Percentiles rank a stretch among this genome's conserved stretches.
phyloP scores from a whole-genome alignment of 2,113 vertebrate species.

The Noturus placidus region DNA sequence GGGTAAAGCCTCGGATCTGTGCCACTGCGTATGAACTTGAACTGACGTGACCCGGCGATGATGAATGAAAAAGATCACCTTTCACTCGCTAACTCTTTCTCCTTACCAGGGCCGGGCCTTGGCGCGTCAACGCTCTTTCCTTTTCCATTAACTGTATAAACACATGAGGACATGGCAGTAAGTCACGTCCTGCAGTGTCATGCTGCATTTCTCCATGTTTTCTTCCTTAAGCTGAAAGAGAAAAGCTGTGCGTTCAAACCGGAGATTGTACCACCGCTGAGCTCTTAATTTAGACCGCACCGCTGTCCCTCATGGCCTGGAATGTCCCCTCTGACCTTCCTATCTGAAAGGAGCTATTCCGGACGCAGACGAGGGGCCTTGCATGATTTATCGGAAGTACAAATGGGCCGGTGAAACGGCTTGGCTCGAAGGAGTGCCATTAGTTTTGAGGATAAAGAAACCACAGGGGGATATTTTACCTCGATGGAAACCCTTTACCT shows the following conservation, averaged over 20 bases:
- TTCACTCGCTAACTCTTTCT: slow-evolving; percentile 46
- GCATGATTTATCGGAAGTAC: slow-evolving; percentile 67
- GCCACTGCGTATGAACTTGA: slow-evolving; percentile 60
- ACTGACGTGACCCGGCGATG: slow-evolving; percentile 62
- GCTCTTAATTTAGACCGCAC: slow-evolving; percentile 74
- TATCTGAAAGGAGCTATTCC: slow-evolving; percentile 72
- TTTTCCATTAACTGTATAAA: slow-evolving; percentile 47
- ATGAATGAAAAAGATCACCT: slow-evolving; percentile 65
- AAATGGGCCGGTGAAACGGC: slow-evolving; percentile 61
- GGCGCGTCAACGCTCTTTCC: background rate
- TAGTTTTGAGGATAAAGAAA: slow-evolving; percentile 60
- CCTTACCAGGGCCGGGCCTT: background rate
- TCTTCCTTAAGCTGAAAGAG: slow-evolving; percentile 24
- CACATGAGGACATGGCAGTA: slow-evolving; percentile 28
- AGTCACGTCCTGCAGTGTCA: slow-evolving; percentile 30
- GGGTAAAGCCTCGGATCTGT: slow-evolving; percentile 32
- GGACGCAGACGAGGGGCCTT: slow-evolving; percentile 59
- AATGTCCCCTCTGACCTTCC: slow-evolving; percentile 73
- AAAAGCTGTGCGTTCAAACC: slow-evolving; percentile 18
- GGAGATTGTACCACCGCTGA: slow-evolving; percentile 60
- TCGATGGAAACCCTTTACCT: slow-evolving; percentile 38
- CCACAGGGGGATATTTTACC: slow-evolving; percentile 56
- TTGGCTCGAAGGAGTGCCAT: slow-evolving; percentile 37
- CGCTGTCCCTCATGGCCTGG: slow-evolving; percentile 70
- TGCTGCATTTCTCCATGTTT: slow-evolving; percentile 13